Base-by-base conservation (phyloP, 1,140 invertebrate genomes). In the Odontomachus brunneus region DNA sequence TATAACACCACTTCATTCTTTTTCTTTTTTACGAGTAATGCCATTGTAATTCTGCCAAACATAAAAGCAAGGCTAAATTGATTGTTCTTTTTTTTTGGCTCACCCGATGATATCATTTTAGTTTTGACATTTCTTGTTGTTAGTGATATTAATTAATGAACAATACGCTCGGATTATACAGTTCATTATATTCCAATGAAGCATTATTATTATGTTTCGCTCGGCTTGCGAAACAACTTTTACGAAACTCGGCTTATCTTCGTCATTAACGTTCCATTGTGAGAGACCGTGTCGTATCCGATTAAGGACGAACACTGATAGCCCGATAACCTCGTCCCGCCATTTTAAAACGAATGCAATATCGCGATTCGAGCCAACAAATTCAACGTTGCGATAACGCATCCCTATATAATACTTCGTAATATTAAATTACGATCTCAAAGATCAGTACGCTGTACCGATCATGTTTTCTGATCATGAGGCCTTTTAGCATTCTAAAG, bases 251-350 rank as follows among this genome's bases (percentile, higher is more conserved):
- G 65, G 51, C 66, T 80, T 80, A 80, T 80, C 75, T 71, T 80
- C n/a, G 33, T 80, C 75, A 80, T 80, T 80, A 80, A 80, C 65
- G 75, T 80, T 11, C 63, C 26, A 80, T 80, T 80, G 75, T 80
- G 49, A 29, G 65, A 67, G 65, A 48, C 66, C 51, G 65, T 48
- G 65, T 59, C 51, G 29, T 65, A 53, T 71, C 38, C 65, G 75
- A 80, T 80, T 80, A 80, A 71, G 65, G 75, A 80, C 75, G 22
- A 55, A 29, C 51, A 65, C 65, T 22, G 75, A 78, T 78, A 69
- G 33, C 48, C 65, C 65, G 65, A 71, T 80, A 80, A 24, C 65
- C 75, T 71, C 75, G 51, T 80, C 71, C 48, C 53, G 65, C 69
- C 65, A 59, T 71, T 80, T 80, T 80, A 80, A 57, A 55, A 65